Evolutionary conservation across 2,113 vertebrate genomes (phyloP).

Genomic region (Scomber japonicus): DNA sequence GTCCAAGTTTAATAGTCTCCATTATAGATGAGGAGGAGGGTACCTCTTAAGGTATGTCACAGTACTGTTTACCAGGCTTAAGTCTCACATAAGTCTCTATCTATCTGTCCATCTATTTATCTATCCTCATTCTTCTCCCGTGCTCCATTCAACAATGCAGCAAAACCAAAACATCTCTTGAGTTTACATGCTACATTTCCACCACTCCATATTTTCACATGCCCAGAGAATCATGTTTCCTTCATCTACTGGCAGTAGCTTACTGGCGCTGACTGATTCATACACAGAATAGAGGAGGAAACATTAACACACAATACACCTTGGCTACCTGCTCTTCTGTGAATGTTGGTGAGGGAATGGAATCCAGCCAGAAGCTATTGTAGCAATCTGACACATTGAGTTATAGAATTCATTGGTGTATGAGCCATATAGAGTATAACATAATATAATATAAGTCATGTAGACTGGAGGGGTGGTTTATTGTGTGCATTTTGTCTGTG

Average conservation of each 20-base stretch:
- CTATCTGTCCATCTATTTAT: background rate
- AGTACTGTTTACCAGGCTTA: constrained; percentile 11
- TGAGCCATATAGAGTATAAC: constrained; percentile 27
- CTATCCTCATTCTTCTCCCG: background rate
- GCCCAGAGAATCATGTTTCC: constrained; percentile 40
- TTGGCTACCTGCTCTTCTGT: constrained; percentile 34
- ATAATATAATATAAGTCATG: constrained; percentile 15
- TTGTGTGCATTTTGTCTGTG: constrained; percentile 2
- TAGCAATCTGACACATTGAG: constrained; percentile 26
- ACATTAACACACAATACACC: constrained; percentile 45
- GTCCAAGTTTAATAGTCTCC: constrained; percentile 66
- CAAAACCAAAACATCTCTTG: background rate
- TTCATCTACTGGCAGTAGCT: constrained; percentile 41
- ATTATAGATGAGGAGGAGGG: constrained; percentile 41
- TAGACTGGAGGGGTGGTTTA: background rate
- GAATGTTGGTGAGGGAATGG: constrained; percentile 28
- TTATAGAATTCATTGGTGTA: constrained; percentile 30
- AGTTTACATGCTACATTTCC: constrained; percentile 11
- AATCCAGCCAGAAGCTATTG: constrained; percentile 45
- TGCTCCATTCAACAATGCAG: background rate
- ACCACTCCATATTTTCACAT: constrained; percentile 33
- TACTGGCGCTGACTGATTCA: constrained; percentile 51
- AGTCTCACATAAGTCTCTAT: background rate
- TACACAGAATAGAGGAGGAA: constrained; percentile 26
- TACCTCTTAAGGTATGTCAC: constrained; percentile 12